These are phyloP conservation scores for Platygyra sinensis DNA, from an alignment of 64 coral and sea anemone genomes.

Conservation along the genomic window DNA sequence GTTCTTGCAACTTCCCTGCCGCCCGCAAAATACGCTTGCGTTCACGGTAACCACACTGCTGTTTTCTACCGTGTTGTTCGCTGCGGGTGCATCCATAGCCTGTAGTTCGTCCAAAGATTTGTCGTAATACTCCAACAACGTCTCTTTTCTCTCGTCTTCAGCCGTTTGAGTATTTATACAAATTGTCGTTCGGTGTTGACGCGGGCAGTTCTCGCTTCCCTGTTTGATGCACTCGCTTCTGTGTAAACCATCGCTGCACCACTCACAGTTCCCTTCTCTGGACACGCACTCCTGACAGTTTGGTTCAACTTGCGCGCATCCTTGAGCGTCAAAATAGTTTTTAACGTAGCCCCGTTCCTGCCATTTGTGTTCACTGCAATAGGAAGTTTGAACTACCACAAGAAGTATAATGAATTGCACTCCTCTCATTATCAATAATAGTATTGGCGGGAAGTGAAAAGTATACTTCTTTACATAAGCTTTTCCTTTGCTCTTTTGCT, in stretches of 20 bases:
- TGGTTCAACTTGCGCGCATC: constrained; percentile 1
- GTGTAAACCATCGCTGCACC: constrained; percentile 11
- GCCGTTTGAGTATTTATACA: neutral
- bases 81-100: neutral
- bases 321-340: neutral
- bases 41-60: constrained; percentile 33
- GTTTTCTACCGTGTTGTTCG: neutral
- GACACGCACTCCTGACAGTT: constrained; percentile 18
- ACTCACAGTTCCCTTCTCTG: neutral
- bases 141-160: neutral
- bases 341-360: too few relatives aligned
- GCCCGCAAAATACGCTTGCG: constrained; percentile 28
- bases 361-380: neutral
- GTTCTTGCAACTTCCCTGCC: neutral
- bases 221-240: neutral
- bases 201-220: constrained; percentile 1
- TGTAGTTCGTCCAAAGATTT: constrained; percentile 1
- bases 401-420: neutral
- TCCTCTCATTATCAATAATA: neutral
- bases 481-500: neutral
- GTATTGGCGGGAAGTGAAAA: neutral
- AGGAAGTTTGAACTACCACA: neutral
- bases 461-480: neutral
- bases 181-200: neutral
- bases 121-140: neutral